These are phyloP conservation scores for Deilephila porcellus DNA, from an alignment of 2,888 invertebrate species.

Conservation along the genomic window DNA sequence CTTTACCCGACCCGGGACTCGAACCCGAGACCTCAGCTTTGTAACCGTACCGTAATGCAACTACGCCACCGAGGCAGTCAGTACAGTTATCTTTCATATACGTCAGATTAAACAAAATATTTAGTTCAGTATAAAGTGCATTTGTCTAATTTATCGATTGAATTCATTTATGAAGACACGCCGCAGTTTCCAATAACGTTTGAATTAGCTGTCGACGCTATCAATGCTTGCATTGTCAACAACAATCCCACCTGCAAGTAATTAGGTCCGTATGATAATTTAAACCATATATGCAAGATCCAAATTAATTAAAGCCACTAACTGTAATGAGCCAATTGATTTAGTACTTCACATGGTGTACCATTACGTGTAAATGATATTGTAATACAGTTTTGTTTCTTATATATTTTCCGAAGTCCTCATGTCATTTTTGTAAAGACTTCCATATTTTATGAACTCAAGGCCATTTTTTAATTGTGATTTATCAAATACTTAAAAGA, in stretches of 20 bases:
- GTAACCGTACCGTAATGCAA: too few relatives aligned
- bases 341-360: not conserved
- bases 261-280: constrained; percentile 3
- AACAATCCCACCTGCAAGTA: constrained; percentile 6
- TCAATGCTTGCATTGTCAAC: constrained; percentile 3
- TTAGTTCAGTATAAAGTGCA: not conserved
- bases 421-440: too few relatives aligned
- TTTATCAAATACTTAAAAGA: too few relatives aligned
- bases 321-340: constrained; percentile 3
- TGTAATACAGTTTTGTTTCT: too few relatives aligned
- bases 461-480: too few relatives aligned
- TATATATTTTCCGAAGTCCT: too few relatives aligned
- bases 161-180: not conserved
- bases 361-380: too few relatives aligned
- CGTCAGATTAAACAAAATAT: not conserved
- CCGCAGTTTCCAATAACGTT: constrained; percentile 3
- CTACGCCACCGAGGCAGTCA: too few relatives aligned
- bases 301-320: constrained; percentile 3
- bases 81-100: too few relatives aligned
- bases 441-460: too few relatives aligned
- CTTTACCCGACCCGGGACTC: too few relatives aligned
- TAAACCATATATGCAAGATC: constrained; percentile 6
- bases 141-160: not conserved
- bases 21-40: too few relatives aligned
- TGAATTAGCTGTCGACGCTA: not conserved